Conservation (phyloP, 2,113 vertebrate species). For the Mus spicilegus region DNA sequence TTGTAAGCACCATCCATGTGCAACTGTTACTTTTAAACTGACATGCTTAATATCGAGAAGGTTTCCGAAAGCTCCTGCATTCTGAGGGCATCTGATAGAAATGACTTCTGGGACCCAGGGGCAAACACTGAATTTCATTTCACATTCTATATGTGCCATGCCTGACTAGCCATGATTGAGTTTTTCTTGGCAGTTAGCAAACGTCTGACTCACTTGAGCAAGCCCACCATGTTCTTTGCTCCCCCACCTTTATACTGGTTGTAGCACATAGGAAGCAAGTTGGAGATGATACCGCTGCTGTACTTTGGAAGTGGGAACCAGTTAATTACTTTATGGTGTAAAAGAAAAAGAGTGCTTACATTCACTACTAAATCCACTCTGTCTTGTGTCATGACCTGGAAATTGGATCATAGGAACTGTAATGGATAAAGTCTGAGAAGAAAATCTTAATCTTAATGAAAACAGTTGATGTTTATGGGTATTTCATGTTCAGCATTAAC, state of each 20-base stretch:
- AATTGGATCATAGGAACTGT: slow-evolving; percentile 60
- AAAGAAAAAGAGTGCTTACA: slow-evolving; percentile 79
- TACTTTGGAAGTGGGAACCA: slow-evolving; percentile 82
- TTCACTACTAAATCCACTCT: slow-evolving; percentile 81
- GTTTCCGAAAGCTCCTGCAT: slow-evolving; percentile 19
- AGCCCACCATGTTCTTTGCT: slow-evolving; percentile 66
- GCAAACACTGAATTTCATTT: slow-evolving; percentile 32
- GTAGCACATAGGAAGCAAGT: slow-evolving; percentile 58
- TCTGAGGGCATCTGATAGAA: slow-evolving; percentile 52
- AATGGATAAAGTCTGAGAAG: slow-evolving; percentile 61
- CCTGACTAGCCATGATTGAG: slow-evolving; percentile 45
- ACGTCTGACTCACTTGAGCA: slow-evolving; percentile 76
- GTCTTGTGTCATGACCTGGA: slow-evolving; percentile 73
- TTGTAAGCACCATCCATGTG: background rate
- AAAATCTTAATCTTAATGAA: slow-evolving; percentile 76
- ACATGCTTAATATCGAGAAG: slow-evolving; percentile 5
- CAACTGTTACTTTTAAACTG: slow-evolving; percentile 44
- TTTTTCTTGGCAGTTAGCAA: slow-evolving; percentile 77
- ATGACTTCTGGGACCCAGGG: slow-evolving; percentile 56
- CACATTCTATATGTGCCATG: slow-evolving; percentile 46
- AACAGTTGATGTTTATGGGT: slow-evolving; percentile 36
- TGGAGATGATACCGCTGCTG: slow-evolving; percentile 78
- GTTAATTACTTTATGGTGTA: slow-evolving; percentile 72
- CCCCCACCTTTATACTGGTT: slow-evolving; percentile 57
- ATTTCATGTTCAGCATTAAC: slow-evolving; percentile 63